Evolutionary conservation across 2,113 vertebrate genomes (phyloP).

Genomic region (Rafetus swinhoei): DNA sequence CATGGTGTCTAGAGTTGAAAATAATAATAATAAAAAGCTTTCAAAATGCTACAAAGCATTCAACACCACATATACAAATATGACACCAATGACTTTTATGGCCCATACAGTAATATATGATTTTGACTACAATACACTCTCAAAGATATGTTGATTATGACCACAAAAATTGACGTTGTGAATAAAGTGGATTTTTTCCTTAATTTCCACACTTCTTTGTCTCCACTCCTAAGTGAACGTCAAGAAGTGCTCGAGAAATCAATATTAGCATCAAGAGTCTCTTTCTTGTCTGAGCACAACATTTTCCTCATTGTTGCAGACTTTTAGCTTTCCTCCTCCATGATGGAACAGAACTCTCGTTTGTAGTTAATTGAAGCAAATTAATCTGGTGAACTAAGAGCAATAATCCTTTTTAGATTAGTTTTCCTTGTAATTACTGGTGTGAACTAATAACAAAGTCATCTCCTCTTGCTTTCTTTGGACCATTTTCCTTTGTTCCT

Average conservation of each 20-base stretch:
- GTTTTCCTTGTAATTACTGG: not conserved
- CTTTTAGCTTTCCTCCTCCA: not conserved
- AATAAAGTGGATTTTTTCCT: not conserved
- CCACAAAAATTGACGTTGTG: not conserved
- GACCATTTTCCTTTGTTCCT: not conserved
- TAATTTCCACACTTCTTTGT: not conserved
- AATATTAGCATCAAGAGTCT: not conserved
- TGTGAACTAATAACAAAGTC: not conserved
- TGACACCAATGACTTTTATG: not conserved
- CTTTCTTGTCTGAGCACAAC: not conserved
- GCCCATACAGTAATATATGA: not conserved
- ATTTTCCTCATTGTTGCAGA: not conserved
- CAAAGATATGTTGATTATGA: not conserved
- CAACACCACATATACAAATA: not conserved
- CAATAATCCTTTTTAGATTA: not conserved
- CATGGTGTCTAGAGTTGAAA: rapidly evolving
- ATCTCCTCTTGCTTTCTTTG: not conserved
- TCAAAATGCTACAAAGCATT: not conserved
- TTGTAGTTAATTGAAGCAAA: not conserved
- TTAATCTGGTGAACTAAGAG: not conserved
- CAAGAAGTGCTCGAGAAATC: not conserved
- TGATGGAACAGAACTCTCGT: rapidly evolving
- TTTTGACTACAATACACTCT: not conserved
- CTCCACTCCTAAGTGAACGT: not conserved
- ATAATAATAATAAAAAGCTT: not conserved